Conservation (phyloP, 2,113 vertebrate species). For the Aramus guarauna region DNA sequence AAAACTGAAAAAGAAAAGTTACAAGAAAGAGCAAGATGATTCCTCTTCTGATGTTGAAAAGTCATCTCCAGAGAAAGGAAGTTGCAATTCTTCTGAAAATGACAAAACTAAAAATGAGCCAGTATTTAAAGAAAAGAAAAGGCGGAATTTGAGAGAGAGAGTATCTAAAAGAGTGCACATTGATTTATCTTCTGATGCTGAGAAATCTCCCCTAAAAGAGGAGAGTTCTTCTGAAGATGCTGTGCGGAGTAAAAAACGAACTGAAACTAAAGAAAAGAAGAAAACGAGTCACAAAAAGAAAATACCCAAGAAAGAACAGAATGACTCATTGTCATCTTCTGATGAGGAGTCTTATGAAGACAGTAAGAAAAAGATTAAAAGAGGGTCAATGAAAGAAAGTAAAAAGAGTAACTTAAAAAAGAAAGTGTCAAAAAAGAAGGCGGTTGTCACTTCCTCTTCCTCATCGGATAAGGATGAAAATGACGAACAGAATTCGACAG, state of each 20-base stretch:
- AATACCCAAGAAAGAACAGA: conserved; percentile 51
- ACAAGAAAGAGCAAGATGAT: conserved; percentile 56
- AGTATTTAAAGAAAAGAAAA: conserved; percentile 32
- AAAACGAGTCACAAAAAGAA: conserved; percentile 71
- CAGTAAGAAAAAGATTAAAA: conserved; percentile 68
- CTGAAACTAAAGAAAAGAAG: conserved; percentile 66
- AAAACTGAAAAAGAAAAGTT: conserved; percentile 56
- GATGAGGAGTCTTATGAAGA: conserved; percentile 72
- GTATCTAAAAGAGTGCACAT: conserved; percentile 20
- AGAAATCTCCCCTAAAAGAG: conserved; percentile 67
- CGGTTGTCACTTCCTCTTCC: conserved; percentile 74
- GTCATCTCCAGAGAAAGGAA: conserved; percentile 52
- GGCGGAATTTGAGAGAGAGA: conserved; percentile 60
- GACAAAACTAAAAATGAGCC: conserved; percentile 54
- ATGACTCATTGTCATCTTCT: conserved; percentile 70
- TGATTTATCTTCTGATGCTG: conserved; percentile 69
- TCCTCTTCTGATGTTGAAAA: conserved; percentile 62
- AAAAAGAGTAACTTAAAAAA: conserved; percentile 63
- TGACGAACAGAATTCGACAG: conserved; percentile 73
- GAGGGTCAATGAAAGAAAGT: conserved; percentile 59
- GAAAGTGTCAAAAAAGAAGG: conserved; percentile 65
- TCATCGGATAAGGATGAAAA: conserved; percentile 74
- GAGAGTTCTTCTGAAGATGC: conserved; percentile 65
- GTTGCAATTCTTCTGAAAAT: conserved; percentile 65
- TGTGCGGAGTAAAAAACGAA: conserved; percentile 11